These are phyloP conservation scores for Epicauta chinensis DNA, from an alignment of 1,140 invertebrate genomes.

Conservation along the genomic window DNA sequence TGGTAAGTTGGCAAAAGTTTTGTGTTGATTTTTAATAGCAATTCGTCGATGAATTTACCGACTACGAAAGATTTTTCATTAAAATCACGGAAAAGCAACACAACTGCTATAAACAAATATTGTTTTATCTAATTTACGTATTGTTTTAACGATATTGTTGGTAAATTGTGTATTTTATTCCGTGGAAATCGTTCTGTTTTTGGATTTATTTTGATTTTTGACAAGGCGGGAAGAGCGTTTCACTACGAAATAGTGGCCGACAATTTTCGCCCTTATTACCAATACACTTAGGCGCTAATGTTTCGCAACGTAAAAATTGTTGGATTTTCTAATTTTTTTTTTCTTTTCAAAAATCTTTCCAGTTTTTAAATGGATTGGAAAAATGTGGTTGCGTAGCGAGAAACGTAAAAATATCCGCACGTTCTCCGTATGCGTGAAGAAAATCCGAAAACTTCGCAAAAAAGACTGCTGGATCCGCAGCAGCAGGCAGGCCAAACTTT, in stretches of 20 bases:
- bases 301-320: too few species aligned
- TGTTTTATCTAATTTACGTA: too few species aligned
- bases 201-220: constrained; percentile 31
- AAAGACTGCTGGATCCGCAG: not conserved
- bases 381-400: constrained; percentile 40
- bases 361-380: constrained; percentile 21
- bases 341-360: not conserved
- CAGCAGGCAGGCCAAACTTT: constrained; percentile 15
- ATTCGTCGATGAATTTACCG: too few species aligned
- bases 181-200: not conserved
- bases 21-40: too few species aligned
- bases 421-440: constrained; percentile 16
- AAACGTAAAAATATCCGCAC: constrained; percentile 28
- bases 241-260: not conserved
- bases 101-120: too few species aligned
- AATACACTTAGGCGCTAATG: too few species aligned
- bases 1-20: too few species aligned
- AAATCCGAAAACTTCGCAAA: constrained; percentile 19
- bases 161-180: not conserved
- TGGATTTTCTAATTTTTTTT: constrained; percentile 11
- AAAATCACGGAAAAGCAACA: too few species aligned
- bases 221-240: constrained; percentile 29
- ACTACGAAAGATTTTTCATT: too few species aligned
- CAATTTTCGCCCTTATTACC: not conserved
- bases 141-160: too few species aligned